Evolutionary conservation across 2,113 vertebrate genomes (phyloP), one percentile per base, ranked within the genome.

Genomic region (Limnothrissa miodon): DNA sequence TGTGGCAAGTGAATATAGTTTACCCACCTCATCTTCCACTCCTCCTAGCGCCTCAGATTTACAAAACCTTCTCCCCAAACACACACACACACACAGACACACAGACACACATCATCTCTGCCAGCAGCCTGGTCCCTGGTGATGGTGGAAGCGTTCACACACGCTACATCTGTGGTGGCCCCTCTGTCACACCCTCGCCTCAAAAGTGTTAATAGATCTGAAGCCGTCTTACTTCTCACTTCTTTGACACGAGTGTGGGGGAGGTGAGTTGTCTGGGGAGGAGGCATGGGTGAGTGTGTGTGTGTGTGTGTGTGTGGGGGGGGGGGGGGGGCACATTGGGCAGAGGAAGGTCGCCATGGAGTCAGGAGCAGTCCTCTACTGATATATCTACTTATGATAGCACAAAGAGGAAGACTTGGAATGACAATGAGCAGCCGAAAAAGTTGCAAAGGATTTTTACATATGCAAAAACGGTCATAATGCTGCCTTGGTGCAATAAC

Each of bases 161-260:
- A 74, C 66, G 66, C 36, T 74, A 33, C 66, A 74, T 74, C 66
- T 74, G 90, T 33, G 66, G 66, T 74, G 66, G 66, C 66, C 25
- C 59, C 59, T 33, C 25, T 66, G 59, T 66, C 59, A 59, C 56
- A 82, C 44, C 46, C 81, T 89, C 51, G 85, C 83, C 90, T 79
- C 87, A 91, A 90, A 93, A 17, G 87, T 94, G 92, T 91, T 92
- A 93, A 93, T 93, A 92, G 91, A 87, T 83, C 87, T 92, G 90
- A 92, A 87, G 87, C 90, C 90, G 93, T 92, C 90, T 92, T 92
- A 90, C 91, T 93, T 95, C 93, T 93, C 92, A 94, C 91, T 90
- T 91, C 87, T 78, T 66, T 82, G 91, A 87, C 2, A 91, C 85
- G 88, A 89, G 89, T 92, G 89, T 86, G 91, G 89, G 91, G 90